Base-by-base conservation (phyloP, 2,888 invertebrate species). In the Diabrotica balteata region DNA sequence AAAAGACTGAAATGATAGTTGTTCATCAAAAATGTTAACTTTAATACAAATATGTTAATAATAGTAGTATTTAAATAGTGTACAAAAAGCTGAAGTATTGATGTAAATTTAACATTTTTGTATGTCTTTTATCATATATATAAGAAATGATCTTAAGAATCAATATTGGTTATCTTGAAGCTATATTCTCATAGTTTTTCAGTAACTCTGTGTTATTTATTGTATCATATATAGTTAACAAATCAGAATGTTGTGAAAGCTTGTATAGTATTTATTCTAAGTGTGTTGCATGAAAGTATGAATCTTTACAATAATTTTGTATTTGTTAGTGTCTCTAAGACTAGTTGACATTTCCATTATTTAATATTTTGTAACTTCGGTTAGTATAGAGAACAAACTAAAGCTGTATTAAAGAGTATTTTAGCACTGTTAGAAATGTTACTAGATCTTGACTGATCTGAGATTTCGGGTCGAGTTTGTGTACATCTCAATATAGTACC, bases 181-280 rank as follows among this genome's bases (percentile, higher is more conserved):
- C 17, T 8, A 17, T 44, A n/a, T 55, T 55, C 55, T 45, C 44
- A 57, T 57, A 57, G 9, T 57, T 44, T 42, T 52, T 45, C 17
- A 7, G 8, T 44, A 44, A 45, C 11, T 57, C 3, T 17, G 6
- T 44, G 17, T 57, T 57, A 57, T 57, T 57, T 57, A 57, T 57
- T 57, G 43, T 57, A 11, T 57, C 45, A 57, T 57, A 57, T 57
- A 7, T 57, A 57, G 8, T 11, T 45, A 57, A 43, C 55, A 45
- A 57, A 55, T 46, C 9, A 17, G 2, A 45, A 57, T n/a, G 8
- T 7, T 45, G 8, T 17, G 45, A 44, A 45, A 45, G 44, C 8
- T 43, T 44, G 55, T 45, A n/a, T 57, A 57, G 55, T 57, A 57
- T 57, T 57, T 57, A 57, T 57, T 17, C 53, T 42, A 54, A 10